Percentiles rank a stretch among this genome's conserved stretches.
Evolutionary conservation across 2,888 invertebrate genomes (phyloP).

Genomic region (Ochropleura plecta): DNA sequence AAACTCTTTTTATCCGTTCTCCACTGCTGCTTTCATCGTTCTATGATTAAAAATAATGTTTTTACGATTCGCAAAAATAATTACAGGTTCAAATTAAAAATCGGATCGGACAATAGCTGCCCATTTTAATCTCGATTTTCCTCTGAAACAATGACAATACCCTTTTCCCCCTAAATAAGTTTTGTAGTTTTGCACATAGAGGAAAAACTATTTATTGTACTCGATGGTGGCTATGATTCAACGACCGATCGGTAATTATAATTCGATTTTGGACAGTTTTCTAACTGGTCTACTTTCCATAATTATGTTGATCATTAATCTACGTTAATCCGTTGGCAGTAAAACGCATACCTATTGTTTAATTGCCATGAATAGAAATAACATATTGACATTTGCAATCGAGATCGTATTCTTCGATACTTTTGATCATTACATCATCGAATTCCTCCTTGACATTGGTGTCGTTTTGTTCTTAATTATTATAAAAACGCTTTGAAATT

Average conservation of each 20-base stretch:
- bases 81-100: neutral
- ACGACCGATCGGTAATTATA: slow-evolving; percentile 21
- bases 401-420: neutral
- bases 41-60: neutral
- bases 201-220: neutral
- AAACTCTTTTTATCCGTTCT: neutral
- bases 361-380: slow-evolving; percentile 11
- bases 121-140: neutral
- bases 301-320: slow-evolving; percentile 18
- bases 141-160: neutral
- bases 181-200: neutral
- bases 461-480: slow-evolving; percentile 13
- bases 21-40: neutral
- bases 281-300: slow-evolving; percentile 29
- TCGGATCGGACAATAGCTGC: neutral
- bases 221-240: slow-evolving; percentile 19
- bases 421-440: slow-evolving; percentile 12
- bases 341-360: slow-evolving; percentile 8
- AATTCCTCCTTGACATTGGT: slow-evolving; percentile 4
- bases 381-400: slow-evolving; percentile 3
- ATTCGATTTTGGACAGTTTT: slow-evolving; percentile 9
- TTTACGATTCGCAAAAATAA: neutral
- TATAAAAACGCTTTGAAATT: slow-evolving; percentile 1
- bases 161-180: neutral
- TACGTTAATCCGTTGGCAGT: slow-evolving; percentile 22